Conservation (phyloP, 2,113 vertebrate species). For the Clarias batrachus region DNA sequence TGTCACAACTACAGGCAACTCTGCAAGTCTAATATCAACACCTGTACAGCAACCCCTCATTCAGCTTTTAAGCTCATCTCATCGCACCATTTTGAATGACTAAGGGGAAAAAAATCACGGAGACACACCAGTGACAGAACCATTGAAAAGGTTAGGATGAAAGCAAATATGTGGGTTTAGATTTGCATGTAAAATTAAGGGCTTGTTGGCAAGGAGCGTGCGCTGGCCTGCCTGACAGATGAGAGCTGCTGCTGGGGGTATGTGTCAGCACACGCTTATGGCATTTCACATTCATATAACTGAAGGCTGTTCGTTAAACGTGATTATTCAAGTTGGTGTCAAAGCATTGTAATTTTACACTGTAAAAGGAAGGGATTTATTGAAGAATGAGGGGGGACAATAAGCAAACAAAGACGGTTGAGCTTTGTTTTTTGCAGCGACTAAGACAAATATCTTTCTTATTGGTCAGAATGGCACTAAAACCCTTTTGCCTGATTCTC, state of each 20-base stretch:
- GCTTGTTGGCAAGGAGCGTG: neutral
- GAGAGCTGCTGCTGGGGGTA: neutral
- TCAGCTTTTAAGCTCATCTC: neutral
- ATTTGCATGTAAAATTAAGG: neutral
- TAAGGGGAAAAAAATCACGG: neutral
- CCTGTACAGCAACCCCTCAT: neutral
- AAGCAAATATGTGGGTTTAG: conserved; percentile 7
- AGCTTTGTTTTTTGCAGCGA: neutral
- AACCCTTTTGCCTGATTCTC: conserved; percentile 8
- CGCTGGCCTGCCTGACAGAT: conserved; percentile 5
- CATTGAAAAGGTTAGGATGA: neutral
- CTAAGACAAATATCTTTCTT: neutral
- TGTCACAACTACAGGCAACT: neutral
- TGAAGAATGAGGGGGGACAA: neutral
- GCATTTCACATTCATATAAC: neutral
- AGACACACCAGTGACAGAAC: neutral
- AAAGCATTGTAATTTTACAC: conserved; percentile 8
- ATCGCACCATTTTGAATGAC: neutral
- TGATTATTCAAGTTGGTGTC: neutral
- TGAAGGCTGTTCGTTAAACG: neutral
- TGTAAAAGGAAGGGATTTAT: conserved; percentile 7
- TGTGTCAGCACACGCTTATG: conserved; percentile 27
- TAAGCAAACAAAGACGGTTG: neutral
- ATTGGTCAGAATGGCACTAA: neutral
- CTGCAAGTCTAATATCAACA: neutral